Evolutionary conservation across 2,797 vertebrate genomes (phyloP).

Genomic region (Oreonectes daqikongensis): DNA sequence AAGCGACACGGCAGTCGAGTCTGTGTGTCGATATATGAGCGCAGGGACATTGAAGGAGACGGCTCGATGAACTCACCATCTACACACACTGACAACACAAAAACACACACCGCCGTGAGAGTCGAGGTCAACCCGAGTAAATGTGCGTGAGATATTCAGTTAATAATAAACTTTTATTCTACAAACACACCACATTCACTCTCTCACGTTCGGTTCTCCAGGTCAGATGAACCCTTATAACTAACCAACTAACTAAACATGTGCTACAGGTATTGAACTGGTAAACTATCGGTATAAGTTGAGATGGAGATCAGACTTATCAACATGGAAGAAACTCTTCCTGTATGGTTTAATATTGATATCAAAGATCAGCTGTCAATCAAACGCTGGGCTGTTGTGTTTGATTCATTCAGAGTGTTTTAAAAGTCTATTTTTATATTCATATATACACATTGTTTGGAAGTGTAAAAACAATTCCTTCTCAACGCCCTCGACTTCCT

Average conservation of each 20-base stretch:
- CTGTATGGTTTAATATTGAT: background rate
- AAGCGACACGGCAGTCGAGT: conserved; percentile 85
- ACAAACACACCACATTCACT: conserved; percentile 7
- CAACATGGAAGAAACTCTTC: background rate
- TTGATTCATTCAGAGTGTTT: background rate
- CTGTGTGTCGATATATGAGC: conserved; percentile 62
- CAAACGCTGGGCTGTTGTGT: background rate
- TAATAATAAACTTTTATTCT: conserved; percentile 57
- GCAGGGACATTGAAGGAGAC: conserved; percentile 38
- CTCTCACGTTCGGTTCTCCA: conserved; percentile 25
- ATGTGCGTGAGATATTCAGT: conserved; percentile 33
- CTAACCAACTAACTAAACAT: too few species aligned
- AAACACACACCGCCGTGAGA: conserved; percentile 26
- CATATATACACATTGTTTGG: background rate
- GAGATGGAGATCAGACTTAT: too few species aligned
- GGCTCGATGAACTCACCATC: conserved; percentile 68
- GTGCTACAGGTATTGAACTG: too few species aligned
- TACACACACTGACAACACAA: conserved; percentile 56
- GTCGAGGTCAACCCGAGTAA: conserved; percentile 10
- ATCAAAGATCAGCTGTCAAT: background rate
- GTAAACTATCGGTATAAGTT: too few species aligned
- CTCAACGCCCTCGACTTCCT: background rate
- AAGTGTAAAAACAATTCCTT: background rate
- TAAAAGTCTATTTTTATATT: too few species aligned
- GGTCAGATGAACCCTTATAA: too few species aligned